Evolutionary conservation across 2,797 vertebrate genomes (phyloP).

Genomic region (Jordanella pulchra): DNA sequence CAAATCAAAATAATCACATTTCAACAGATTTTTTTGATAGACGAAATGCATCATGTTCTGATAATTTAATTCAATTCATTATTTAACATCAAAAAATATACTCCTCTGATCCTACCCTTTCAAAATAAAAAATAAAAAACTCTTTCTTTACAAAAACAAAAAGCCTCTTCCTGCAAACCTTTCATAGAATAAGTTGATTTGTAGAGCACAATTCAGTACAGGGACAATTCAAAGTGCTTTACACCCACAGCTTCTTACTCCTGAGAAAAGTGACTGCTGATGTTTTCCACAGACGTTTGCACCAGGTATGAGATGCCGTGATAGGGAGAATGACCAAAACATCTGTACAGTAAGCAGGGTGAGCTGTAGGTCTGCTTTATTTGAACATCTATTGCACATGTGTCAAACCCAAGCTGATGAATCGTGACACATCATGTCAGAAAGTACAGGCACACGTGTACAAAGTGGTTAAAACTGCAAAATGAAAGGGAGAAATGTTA

Average conservation of each 20-base stretch:
- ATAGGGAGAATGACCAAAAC: not conserved
- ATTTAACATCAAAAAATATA: not conserved
- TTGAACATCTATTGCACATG: not conserved
- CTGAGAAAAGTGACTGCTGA: not conserved
- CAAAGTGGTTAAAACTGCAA: too few species aligned
- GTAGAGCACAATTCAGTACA: too few species aligned
- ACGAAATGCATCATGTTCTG: not conserved
- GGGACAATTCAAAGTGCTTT: too few species aligned
- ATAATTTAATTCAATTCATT: not conserved
- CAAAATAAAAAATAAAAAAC: not conserved
- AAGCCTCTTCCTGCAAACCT: too few species aligned
- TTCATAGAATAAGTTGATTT: too few species aligned
- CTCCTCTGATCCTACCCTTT: too few species aligned
- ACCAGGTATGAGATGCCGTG: not conserved
- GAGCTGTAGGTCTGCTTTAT: not conserved
- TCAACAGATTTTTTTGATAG: not conserved
- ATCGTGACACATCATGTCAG: too few species aligned
- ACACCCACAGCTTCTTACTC: too few species aligned
- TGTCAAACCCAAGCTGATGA: too few species aligned
- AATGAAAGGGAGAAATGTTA: too few species aligned
- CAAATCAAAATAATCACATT: not conserved
- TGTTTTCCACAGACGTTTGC: not conserved
- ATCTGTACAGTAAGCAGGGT: not conserved
- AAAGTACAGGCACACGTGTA: too few species aligned
- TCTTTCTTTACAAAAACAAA: not conserved